phyloP scores from a whole-genome alignment of 2,888 invertebrate genomes.

The Callyntrura sp. region DNA sequence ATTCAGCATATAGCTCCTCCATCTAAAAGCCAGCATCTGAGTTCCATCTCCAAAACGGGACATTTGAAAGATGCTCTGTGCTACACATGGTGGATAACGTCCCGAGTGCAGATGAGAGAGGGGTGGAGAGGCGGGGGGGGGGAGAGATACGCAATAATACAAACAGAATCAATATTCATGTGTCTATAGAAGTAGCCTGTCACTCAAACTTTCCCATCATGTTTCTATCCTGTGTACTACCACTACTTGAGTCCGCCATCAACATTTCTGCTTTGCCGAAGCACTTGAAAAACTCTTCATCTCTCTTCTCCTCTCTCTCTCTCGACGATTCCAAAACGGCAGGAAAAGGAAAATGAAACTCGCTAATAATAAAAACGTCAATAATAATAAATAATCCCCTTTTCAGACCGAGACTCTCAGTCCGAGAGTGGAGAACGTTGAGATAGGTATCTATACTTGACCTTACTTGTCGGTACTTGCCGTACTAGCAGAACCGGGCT shows the following conservation, averaged over 20 bases:
- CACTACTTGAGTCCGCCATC: not conserved
- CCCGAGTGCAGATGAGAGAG: no score
- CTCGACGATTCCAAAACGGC: not conserved
- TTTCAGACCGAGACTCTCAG: no score
- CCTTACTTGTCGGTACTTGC: no score
- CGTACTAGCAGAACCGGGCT: no score
- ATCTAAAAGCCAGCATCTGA: conserved; percentile 4
- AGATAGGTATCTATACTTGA: no score
- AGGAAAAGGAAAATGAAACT: not conserved
- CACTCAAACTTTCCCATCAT: conserved; percentile 20
- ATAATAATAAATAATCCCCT: no score
- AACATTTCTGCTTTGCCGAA: not conserved
- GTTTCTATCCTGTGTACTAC: not conserved
- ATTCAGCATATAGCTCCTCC: not conserved
- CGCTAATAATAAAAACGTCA: no score
- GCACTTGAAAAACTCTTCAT: not conserved
- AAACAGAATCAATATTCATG: conserved; percentile 5
- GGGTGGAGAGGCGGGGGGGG: no score
- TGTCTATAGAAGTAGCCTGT: not conserved
- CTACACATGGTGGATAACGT: no score
- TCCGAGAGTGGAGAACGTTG: no score
- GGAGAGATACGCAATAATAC: not conserved
- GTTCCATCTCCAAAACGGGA: conserved; percentile 19
- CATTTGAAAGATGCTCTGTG: no score
- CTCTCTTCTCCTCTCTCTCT: not conserved